Percentiles rank a stretch among this genome's conserved stretches.
These are phyloP conservation scores for Conger conger DNA, from an alignment of 2,113 vertebrate species.

Conservation along the genomic window DNA sequence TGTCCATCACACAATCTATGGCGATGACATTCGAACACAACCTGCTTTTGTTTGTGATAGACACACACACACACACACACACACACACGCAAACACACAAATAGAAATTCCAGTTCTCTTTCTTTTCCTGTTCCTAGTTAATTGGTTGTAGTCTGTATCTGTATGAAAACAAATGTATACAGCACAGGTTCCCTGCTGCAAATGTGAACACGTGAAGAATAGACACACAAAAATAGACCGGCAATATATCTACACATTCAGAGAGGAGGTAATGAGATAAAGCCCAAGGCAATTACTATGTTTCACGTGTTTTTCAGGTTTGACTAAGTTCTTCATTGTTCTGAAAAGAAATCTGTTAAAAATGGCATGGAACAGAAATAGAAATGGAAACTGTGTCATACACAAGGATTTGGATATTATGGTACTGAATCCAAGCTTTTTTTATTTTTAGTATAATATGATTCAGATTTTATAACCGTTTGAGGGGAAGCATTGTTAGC, in stretches of 20 bases:
- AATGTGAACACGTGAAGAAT: background rate
- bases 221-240: background rate
- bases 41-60: too few relatives aligned
- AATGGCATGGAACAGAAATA: background rate
- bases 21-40: too few relatives aligned
- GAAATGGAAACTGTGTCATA: background rate
- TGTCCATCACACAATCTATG: too few relatives aligned
- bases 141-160: background rate
- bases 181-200: background rate
- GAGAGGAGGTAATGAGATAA: background rate
- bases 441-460: background rate
- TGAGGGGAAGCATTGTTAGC: too few relatives aligned
- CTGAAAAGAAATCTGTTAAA: background rate
- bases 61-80: background rate
- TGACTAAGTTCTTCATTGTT: background rate
- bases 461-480: background rate
- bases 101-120: background rate
- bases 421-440: background rate
- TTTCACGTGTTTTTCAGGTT: background rate
- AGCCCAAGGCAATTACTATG: background rate
- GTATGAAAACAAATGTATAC: background rate
- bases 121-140: background rate
- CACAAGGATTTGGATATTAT: background rate
- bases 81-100: too few relatives aligned
- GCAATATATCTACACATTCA: background rate